Conservation (phyloP, 2,888 invertebrate species). For the Tipula unca region DNA sequence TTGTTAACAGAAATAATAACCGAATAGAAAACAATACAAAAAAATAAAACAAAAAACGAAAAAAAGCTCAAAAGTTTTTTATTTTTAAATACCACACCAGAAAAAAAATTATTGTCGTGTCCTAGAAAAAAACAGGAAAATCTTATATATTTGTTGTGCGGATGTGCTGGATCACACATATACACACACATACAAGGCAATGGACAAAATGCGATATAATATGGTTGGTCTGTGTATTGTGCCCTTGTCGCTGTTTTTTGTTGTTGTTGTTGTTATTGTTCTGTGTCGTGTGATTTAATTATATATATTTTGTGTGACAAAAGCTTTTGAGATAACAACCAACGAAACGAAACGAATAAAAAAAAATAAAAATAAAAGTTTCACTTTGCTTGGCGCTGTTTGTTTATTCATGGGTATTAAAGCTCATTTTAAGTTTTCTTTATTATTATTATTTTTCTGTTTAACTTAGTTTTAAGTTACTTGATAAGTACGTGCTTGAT, state of each 20-base stretch:
- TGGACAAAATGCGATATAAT: not conserved
- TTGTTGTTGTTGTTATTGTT: too few species aligned
- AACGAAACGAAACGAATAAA: not conserved
- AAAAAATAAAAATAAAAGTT: not conserved
- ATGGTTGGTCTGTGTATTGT: not conserved
- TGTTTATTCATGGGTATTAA: not conserved
- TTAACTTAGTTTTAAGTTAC: not conserved
- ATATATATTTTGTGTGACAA: not conserved
- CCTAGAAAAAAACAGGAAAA: not conserved
- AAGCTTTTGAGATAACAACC: not conserved
- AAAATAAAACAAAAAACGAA: too few species aligned
- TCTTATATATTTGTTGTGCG: not conserved
- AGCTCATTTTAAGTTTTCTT: not conserved
- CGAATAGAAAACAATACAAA: not conserved
- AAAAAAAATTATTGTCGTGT: not conserved
- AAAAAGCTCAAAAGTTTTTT: not conserved
- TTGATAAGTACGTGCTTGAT: not conserved
- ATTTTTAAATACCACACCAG: not conserved
- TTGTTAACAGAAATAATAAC: not conserved
- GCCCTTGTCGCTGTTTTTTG: not conserved
- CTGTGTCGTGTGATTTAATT: not conserved
- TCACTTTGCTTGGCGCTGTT: not conserved
- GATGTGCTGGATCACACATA: not conserved
- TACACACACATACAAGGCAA: not conserved
- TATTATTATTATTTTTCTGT: too few species aligned